Percentiles rank a stretch among this genome's conserved stretches.
Conservation (phyloP, 2,888 invertebrate species). For the Linnaemya tessellans region DNA sequence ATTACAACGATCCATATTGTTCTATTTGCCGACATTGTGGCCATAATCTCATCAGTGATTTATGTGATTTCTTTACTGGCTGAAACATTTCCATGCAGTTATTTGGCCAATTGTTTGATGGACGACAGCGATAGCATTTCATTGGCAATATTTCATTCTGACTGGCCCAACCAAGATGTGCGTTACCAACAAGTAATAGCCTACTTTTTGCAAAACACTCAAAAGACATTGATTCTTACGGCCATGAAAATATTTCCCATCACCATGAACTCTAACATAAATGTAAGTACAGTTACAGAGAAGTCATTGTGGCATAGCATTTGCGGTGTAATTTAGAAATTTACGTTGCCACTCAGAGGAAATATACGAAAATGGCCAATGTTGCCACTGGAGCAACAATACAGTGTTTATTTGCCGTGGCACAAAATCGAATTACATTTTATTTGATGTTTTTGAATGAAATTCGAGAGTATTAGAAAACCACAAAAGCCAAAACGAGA, state of each 20-base stretch:
- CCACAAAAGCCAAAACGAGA: too few species aligned
- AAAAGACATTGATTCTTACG: slow-evolving; percentile 75
- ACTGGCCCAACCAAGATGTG: slow-evolving; percentile 76
- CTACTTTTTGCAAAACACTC: slow-evolving; percentile 76
- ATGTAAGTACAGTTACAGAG: slow-evolving; percentile 72
- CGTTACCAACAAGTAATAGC: slow-evolving; percentile 74
- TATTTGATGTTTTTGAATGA: too few species aligned
- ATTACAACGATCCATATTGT: slow-evolving; percentile 76
- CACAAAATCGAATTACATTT: too few species aligned
- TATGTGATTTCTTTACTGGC: slow-evolving; percentile 74
- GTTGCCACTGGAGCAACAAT: too few species aligned
- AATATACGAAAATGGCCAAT: too few species aligned
- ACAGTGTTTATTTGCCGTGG: too few species aligned
- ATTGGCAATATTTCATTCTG: slow-evolving; percentile 76
- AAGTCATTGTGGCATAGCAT: too few species aligned
- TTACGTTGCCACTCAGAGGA: too few species aligned
- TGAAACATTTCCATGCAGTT: slow-evolving; percentile 78
- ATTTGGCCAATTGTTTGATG: slow-evolving; percentile 75
- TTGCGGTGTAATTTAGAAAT: too few species aligned
- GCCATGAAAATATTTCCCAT: slow-evolving; percentile 77
- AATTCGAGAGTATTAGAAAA: too few species aligned
- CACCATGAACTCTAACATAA: slow-evolving; percentile 77
- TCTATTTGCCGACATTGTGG: slow-evolving; percentile 73
- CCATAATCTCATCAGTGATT: slow-evolving; percentile 74
- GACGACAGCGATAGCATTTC: slow-evolving; percentile 75